Conservation (phyloP, 1,140 invertebrate genomes). For the Ridgeia piscesae region DNA sequence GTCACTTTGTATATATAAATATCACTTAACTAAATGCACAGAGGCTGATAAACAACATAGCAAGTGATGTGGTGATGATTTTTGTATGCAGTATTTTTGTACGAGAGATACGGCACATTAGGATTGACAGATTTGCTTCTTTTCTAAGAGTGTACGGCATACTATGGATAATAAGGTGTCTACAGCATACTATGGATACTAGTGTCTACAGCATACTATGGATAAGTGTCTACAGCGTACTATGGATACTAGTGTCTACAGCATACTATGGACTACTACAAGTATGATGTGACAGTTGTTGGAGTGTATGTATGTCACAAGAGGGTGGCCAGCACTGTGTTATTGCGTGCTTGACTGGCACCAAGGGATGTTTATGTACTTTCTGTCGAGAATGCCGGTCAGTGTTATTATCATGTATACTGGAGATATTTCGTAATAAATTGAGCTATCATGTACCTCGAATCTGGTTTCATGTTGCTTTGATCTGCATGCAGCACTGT, state of each 20-base stretch:
- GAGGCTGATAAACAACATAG: background rate
- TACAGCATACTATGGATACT: background rate
- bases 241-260: background rate
- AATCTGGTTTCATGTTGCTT: background rate
- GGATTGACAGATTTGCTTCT: background rate
- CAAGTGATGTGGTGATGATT: background rate
- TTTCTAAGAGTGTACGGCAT: background rate
- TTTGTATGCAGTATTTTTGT: conserved; percentile 1
- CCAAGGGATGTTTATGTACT: background rate
- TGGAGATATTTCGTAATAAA: conserved; percentile 1
- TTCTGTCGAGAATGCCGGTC: background rate
- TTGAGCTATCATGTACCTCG: background rate
- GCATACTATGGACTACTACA: background rate
- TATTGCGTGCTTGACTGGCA: background rate
- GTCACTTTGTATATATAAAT: background rate
- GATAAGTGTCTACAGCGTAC: background rate
- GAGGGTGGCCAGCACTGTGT: background rate
- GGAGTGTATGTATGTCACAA: background rate
- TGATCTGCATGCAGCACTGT: background rate
- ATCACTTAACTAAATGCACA: background rate
- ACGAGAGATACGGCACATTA: background rate
- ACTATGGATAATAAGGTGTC: background rate
- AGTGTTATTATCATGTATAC: background rate
- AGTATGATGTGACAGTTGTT: background rate
- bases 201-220: background rate